Evolutionary conservation across 2,797 vertebrate genomes (phyloP).

Genomic region (Lutra lutra): DNA sequence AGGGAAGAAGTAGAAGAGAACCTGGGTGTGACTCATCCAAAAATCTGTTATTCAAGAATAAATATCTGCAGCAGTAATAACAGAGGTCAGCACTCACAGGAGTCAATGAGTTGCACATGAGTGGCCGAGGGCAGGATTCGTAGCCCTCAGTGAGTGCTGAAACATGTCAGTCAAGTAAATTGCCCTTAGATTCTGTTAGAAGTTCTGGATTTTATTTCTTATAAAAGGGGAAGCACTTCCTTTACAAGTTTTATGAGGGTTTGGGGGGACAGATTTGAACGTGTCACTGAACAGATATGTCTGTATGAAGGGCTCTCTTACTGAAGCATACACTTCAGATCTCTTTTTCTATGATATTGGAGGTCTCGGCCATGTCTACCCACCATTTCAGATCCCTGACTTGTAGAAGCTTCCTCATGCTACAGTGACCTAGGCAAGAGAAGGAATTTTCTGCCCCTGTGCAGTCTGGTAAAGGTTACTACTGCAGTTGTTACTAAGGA

Average conservation of each 20-base stretch:
- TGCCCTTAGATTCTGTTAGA: conserved; percentile 13
- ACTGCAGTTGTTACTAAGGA: neutral
- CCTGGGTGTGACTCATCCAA: conserved; percentile 26
- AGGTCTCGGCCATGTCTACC: neutral
- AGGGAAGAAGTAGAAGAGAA: conserved; percentile 48
- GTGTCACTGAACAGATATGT: neutral
- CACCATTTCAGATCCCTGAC: neutral
- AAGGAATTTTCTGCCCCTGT: conserved; percentile 10
- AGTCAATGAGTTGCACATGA: neutral
- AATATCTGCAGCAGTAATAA: conserved; percentile 30
- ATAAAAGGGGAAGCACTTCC: neutral
- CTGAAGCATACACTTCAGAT: neutral
- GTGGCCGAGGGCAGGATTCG: neutral
- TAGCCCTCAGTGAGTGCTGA: neutral
- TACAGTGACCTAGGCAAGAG: neutral
- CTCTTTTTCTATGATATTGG: neutral
- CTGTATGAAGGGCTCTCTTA: neutral
- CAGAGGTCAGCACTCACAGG: neutral
- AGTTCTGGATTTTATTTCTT: neutral
- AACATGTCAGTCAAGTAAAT: neutral
- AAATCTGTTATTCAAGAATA: conserved; percentile 60
- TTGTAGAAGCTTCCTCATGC: neutral
- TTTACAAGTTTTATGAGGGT: neutral
- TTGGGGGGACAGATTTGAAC: neutral
- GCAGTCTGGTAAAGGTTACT: conserved; percentile 22